These are phyloP conservation scores for Ceratotherium simum DNA, from an alignment of 2,113 vertebrate genomes.

Conservation along the genomic window DNA sequence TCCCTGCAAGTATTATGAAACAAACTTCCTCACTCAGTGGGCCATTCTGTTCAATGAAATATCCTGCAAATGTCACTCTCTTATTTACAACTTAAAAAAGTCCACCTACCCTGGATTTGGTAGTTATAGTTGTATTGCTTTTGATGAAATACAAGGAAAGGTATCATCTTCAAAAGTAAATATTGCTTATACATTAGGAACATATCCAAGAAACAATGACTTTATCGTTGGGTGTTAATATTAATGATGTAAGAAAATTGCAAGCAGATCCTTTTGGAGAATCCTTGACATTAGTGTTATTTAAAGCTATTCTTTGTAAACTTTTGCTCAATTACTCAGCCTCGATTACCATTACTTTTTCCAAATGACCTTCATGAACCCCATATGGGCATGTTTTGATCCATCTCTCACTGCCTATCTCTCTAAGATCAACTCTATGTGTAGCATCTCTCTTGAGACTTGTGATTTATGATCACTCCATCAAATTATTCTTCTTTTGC, in stretches of 20 bases:
- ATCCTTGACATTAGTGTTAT: neutral
- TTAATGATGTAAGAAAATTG: neutral
- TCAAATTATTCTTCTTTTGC: neutral
- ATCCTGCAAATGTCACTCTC: neutral
- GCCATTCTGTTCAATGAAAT: neutral
- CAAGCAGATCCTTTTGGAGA: neutral
- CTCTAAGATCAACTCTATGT: neutral
- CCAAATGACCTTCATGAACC: neutral
- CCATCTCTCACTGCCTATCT: neutral
- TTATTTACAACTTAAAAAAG: neutral
- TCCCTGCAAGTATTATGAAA: neutral
- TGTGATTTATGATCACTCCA: neutral
- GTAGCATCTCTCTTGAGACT: neutral
- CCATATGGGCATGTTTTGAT: neutral
- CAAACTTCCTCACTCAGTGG: neutral
- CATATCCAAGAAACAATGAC: neutral
- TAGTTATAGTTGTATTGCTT: neutral
- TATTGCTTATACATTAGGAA: slow-evolving; percentile 1
- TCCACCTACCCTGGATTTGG: neutral
- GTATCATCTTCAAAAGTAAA: neutral
- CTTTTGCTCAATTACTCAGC: neutral
- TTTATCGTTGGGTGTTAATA: neutral
- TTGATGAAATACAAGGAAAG: slow-evolving; percentile 2
- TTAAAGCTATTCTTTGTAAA: slow-evolving; percentile 10
- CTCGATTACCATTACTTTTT: neutral